Evolutionary conservation across 2,113 vertebrate genomes (phyloP).

Genomic region (Oncorhynchus nerka): DNA sequence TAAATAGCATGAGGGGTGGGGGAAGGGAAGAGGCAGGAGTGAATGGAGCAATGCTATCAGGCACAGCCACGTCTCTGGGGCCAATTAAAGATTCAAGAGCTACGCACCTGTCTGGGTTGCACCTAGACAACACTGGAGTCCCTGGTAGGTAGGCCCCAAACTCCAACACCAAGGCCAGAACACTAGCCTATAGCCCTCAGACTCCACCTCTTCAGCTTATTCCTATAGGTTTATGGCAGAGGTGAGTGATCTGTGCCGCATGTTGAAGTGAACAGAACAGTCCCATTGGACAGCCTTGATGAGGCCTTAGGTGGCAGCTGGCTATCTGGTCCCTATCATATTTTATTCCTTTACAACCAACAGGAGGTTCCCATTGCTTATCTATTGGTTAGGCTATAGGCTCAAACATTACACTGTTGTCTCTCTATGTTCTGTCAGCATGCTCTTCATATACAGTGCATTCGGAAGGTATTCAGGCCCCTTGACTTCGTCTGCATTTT

Average conservation of each 20-base stretch:
- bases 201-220: background rate
- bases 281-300: too few relatives aligned
- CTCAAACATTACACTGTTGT: background rate
- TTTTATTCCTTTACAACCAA: background rate
- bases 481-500: too few relatives aligned
- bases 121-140: constrained; percentile 43
- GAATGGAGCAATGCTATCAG: constrained; percentile 69
- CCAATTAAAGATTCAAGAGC: constrained; percentile 79
- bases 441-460: background rate
- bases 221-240: constrained; percentile 21
- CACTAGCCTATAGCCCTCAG: background rate
- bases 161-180: background rate
- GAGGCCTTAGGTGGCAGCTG: background rate
- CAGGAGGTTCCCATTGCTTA: background rate
- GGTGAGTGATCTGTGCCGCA: background rate
- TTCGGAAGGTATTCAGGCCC: too few relatives aligned
- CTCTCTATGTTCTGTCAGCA: background rate
- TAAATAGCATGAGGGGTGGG: constrained; percentile 65
- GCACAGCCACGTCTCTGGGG: constrained; percentile 62
- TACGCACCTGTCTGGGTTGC: constrained; percentile 53
- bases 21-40: constrained; percentile 43
- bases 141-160: background rate
- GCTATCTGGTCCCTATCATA: background rate
- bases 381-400: background rate
- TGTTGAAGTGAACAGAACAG: background rate